A percentile compares a stretch with the other conserved stretches of the same genome.
Conservation (phyloP, 2,113 vertebrate genomes). For the Anguilla japonica region DNA sequence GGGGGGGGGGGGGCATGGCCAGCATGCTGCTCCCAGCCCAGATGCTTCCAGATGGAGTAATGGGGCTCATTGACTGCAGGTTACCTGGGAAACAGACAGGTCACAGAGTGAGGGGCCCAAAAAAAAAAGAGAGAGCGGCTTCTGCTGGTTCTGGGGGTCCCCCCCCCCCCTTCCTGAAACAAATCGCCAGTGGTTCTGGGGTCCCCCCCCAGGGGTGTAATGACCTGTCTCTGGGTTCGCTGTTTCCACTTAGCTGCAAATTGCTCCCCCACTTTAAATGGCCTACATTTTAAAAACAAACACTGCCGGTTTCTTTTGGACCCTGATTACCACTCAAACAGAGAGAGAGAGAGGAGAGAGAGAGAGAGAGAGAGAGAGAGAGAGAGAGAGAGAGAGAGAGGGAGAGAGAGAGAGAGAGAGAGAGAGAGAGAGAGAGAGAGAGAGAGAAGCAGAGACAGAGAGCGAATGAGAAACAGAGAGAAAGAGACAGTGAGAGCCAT, state of each 20-base stretch:
- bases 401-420: too few species aligned
- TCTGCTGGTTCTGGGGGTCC: neutral
- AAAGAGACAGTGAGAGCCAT: neutral
- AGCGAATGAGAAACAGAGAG: too few species aligned
- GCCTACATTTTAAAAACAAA: constrained; percentile 7
- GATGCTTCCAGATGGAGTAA: neutral
- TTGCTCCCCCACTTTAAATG: constrained; percentile 22
- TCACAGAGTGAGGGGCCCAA: neutral
- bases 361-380: too few species aligned
- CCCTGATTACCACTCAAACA: constrained; percentile 9
- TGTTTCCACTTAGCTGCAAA: constrained; percentile 34
- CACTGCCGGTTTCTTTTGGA: neutral
- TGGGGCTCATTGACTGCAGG: too few species aligned
- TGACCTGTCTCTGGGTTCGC: constrained; percentile 28
- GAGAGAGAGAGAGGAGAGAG: too few species aligned
- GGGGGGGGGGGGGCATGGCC: neutral
- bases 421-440: neutral
- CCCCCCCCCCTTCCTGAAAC: neutral
- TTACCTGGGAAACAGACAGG: neutral
- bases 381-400: too few species aligned
- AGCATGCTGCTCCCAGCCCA: neutral
- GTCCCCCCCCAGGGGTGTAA: constrained; percentile 5
- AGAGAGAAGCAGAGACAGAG: too few species aligned
- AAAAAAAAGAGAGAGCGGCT: too few species aligned
- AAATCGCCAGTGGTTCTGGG: neutral